Percentiles rank a stretch among this genome's conserved stretches.
Evolutionary conservation across 2,888 invertebrate genomes (phyloP).

Genomic region (Spodoptera picta): DNA sequence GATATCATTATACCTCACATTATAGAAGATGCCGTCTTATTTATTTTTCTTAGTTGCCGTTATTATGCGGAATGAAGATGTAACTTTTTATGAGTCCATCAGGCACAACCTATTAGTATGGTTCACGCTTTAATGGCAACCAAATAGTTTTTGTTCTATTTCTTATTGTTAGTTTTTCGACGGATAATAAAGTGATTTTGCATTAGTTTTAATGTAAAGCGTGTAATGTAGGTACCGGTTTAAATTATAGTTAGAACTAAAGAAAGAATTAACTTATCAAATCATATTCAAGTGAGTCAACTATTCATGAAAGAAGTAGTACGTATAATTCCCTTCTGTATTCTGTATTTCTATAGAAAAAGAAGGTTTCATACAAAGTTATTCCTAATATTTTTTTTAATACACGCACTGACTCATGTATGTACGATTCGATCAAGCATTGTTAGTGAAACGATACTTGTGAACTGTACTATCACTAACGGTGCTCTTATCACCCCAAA

Average conservation of each 20-base stretch:
- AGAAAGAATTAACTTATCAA: conserved; percentile 12
- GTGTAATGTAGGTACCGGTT: conserved; percentile 54
- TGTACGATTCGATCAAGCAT: conserved; percentile 33
- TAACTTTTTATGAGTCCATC: conserved; percentile 75
- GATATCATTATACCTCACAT: conserved; percentile 75
- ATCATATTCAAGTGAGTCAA: not conserved
- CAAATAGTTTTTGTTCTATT: conserved; percentile 72
- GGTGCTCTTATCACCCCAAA: conserved; percentile 45
- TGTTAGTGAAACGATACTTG: conserved; percentile 48
- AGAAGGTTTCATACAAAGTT: conserved; percentile 1
- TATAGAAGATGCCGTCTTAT: conserved; percentile 78
- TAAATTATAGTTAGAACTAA: conserved; percentile 41
- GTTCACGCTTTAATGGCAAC: conserved; percentile 75
- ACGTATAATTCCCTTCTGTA: no score
- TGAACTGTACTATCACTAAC: conserved; percentile 48
- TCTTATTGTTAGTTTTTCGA: conserved; percentile 68
- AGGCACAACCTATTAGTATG: conserved; percentile 74
- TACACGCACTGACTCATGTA: conserved; percentile 13
- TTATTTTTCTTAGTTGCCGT: conserved; percentile 78
- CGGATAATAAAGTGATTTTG: conserved; percentile 67
- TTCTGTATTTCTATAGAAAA: not conserved
- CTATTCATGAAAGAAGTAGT: no score
- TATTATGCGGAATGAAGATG: conserved; percentile 80
- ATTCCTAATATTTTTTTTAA: not conserved
- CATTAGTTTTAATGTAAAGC: conserved; percentile 37